Evolutionary conservation across 2,797 vertebrate species (phyloP), one percentile per base, ranked within the genome.

Genomic region (Sitta carolinensis): DNA sequence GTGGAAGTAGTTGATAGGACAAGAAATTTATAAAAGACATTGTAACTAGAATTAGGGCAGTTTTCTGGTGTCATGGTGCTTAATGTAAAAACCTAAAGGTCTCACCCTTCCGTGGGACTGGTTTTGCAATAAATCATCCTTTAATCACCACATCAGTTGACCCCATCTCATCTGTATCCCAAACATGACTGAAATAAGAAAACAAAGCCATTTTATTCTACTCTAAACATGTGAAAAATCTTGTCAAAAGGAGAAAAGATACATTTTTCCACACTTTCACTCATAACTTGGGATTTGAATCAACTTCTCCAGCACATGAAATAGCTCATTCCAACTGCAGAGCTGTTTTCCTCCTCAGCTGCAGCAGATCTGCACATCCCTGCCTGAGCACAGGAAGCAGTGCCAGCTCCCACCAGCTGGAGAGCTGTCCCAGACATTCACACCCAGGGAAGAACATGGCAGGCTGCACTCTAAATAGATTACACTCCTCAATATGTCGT

Each of bases 361-460:
- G 94, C 90, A 78, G 66, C 47, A 66, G 45, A 62, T 36, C 79
- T 58, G 82, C 85, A 78, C 91, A 85, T 36, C 85, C 51, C 87
- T 80, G 38, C 61, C 40, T 1, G 10, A 89, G 74, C 27, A 55
- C 61, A 34, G 5, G 69, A 68, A 51, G 45, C 62, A 34, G 52
- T 0, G 30, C 73, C 91, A 93, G 91, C 72, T 95, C 72, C 57
- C 91, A 75, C 75, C 93, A 94, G 94, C 94, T 94, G 94, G 76
- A 93, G 73, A 96, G 58, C 82, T 72, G 84, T 89, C 91, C 91
- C 91, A 95, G 79, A 18, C n/a, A 0, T 81, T 87, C n/a, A 0
- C 93, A 87, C 87, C 68, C 51, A 0, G 57, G 47, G 34, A 81
- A 43, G 82, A 96, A 77, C 68, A 67, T 34, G 7, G 2, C 73